Evolutionary conservation across 92 coral and sea anemone species (phyloP).

Genomic region (Meandrina meandrites): DNA sequence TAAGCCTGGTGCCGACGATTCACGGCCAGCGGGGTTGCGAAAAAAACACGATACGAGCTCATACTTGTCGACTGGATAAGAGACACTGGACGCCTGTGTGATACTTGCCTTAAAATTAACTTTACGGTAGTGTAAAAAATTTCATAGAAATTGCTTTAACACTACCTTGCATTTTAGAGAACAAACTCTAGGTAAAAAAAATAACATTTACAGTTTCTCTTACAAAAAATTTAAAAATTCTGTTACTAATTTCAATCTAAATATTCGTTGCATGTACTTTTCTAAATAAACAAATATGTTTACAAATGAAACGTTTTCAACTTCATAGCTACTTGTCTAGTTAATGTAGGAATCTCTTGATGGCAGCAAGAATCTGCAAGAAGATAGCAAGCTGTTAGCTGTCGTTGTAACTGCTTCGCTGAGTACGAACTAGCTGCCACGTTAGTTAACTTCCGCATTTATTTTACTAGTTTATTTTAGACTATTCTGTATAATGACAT

Average conservation of each 20-base stretch:
- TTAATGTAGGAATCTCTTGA: slow-evolving; percentile 1
- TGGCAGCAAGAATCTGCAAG: slow-evolving; percentile 14
- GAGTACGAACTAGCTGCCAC: no score
- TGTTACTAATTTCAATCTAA: background rate
- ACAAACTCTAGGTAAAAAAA: background rate
- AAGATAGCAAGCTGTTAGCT: background rate
- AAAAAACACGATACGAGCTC: no score
- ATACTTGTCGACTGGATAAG: no score
- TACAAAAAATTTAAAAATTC: background rate
- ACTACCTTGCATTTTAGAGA: background rate
- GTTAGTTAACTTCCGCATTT: no score
- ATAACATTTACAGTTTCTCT: background rate
- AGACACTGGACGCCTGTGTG: no score
- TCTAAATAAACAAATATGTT: background rate
- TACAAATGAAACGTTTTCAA: background rate
- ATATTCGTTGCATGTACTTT: no score
- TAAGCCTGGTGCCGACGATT: no score
- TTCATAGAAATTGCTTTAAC: background rate
- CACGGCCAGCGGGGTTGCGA: no score
- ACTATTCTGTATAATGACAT: background rate
- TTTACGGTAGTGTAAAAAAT: no score
- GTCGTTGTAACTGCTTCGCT: no score
- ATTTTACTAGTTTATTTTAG: no score
- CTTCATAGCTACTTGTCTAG: background rate
- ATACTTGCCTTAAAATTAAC: no score